Conservation (phyloP, 1,140 invertebrate species). For the Drosophila mauritiana region DNA sequence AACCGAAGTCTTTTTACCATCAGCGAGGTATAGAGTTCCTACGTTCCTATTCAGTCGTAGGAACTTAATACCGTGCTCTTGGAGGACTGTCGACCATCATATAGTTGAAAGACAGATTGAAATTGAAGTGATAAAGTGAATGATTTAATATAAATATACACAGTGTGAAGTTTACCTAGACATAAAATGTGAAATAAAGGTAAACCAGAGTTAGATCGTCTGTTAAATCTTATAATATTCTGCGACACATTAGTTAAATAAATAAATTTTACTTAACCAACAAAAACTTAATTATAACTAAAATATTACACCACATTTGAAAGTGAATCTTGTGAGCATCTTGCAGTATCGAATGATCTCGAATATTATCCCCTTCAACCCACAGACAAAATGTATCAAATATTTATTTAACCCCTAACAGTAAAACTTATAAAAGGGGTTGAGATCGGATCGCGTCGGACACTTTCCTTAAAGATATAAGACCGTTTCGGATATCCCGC, state of each 20-base stretch:
- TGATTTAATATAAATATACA: background rate
- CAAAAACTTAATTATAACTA: too few relatives aligned
- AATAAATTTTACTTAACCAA: too few relatives aligned
- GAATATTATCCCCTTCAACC: background rate
- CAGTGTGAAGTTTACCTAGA: background rate
- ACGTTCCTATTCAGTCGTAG: slow-evolving; percentile 80
- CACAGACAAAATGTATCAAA: background rate
- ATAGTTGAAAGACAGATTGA: slow-evolving; percentile 1
- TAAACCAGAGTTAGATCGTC: too few relatives aligned
- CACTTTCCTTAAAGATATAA: slow-evolving; percentile 31
- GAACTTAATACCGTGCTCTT: slow-evolving; percentile 85
- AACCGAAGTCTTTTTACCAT: slow-evolving; percentile 79
- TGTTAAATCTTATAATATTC: too few relatives aligned
- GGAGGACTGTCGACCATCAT: slow-evolving; percentile 81
- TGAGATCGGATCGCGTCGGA: slow-evolving; percentile 29
- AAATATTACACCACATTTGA: background rate
- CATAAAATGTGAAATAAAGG: background rate
- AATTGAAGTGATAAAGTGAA: background rate
- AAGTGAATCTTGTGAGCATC: background rate
- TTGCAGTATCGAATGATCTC: slow-evolving; percentile 1
- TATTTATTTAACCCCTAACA: background rate
- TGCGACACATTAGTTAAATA: too few relatives aligned
- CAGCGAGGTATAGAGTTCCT: slow-evolving; percentile 85
- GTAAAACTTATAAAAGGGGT: background rate
- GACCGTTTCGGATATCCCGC: slow-evolving; percentile 34